Evolutionary conservation across 1,140 invertebrate species (phyloP), one percentile per base, ranked within the genome.

Genomic region (Hesperophylax magnus): DNA sequence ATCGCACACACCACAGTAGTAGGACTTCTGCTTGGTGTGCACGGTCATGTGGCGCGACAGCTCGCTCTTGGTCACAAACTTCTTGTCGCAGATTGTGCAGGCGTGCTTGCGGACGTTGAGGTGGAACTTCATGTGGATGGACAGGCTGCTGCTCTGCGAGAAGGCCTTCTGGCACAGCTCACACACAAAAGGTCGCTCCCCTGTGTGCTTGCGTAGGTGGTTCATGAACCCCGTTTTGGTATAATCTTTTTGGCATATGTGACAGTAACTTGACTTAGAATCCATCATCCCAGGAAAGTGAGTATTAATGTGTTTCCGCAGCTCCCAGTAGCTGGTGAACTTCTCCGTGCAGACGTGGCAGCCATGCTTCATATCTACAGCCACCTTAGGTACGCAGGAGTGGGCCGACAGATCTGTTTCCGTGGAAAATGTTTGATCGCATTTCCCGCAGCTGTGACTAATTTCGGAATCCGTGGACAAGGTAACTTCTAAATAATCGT

Each of bases 181-280:
- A 87, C 92, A 93, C 56, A 92, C 91, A 86, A 90, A 96, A 0
- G 95, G 95, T 82, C 95, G 94, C 86, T 96, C 94, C 1, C 96
- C 95, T 0, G 96, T 97, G 85, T 98, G 97, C 78, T 97, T 97
- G 14, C 97, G 91, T 61, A 97, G 88, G 86, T 98, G 97, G 15
- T 90, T 90, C 89, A 90, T 90, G 71, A 90, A 90, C 8, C 89
- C 89, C 75, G 89, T 90, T 81, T 90, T 90, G 14, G 89, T 90
- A 77, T 90, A 90, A 84, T 90, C 89, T 84, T 90, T 90, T 81
- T 90, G 89, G 84, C 89, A 90, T 53, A 90, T 86, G 77, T 90
- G 89, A 84, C 89, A 90, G 82, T 89, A 90, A 85, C 89, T 90
- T 39, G 89, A 90, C 81, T 90, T 90, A 34, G 89, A 90, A 81